Evolutionary conservation across 2,888 invertebrate genomes (phyloP).

Genomic region (Nephrotoma flavescens): DNA sequence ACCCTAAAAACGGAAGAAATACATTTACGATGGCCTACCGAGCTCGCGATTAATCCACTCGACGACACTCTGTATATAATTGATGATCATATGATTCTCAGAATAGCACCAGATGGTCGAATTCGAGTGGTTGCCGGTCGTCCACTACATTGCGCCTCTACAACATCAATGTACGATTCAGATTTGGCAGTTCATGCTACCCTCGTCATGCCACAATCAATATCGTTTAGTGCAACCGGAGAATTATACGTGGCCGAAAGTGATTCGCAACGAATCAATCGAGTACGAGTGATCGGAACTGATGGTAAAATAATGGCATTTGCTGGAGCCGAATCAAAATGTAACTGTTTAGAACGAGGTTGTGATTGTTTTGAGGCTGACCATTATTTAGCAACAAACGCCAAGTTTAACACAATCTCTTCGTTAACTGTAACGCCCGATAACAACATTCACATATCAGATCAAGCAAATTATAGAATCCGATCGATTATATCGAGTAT

Average conservation of each 20-base stretch:
- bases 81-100: constrained; percentile 89
- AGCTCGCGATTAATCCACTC: constrained; percentile 82
- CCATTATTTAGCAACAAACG: constrained; percentile 79
- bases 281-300: constrained; percentile 79
- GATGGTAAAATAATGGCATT: constrained; percentile 89
- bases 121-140: constrained; percentile 88
- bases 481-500: constrained; percentile 80
- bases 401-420: constrained; percentile 87
- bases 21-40: constrained; percentile 91
- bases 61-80: constrained; percentile 92
- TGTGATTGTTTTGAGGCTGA: constrained; percentile 90
- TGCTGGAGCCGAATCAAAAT: constrained; percentile 87
- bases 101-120: constrained; percentile 79
- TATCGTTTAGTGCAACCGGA: constrained; percentile 85
- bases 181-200: constrained; percentile 85
- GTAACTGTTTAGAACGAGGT: constrained; percentile 79
- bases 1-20: constrained; percentile 86
- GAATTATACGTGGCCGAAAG: constrained; percentile 90
- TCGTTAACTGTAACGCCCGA: constrained; percentile 88
- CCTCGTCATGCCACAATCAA: constrained; percentile 84
- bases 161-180: constrained; percentile 61
- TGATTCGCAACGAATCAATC: constrained; percentile 86
- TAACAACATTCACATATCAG: constrained; percentile 88
- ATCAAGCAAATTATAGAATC: constrained; percentile 82
- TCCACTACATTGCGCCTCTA: constrained; percentile 82